Base-by-base conservation (phyloP, 2,888 invertebrate species). In the Melangyna quadrimaculata region DNA sequence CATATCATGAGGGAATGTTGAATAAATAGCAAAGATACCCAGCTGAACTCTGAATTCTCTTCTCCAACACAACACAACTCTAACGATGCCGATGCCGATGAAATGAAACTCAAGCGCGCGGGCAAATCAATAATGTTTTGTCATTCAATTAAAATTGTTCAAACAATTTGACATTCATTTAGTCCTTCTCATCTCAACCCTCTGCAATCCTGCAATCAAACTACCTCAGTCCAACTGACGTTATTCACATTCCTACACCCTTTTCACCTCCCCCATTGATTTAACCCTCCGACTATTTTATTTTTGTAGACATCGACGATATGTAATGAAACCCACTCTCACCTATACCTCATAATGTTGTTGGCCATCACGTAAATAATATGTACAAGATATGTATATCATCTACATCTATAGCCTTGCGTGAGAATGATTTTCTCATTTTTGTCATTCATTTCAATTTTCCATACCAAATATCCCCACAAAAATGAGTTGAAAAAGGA, bases 61-160 rank as follows among this genome's bases (percentile, higher is more conserved):
- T 17, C 57, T 22, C 37, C 6, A 35, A 19, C 2, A 9, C 35
- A 35, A 35, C 32, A 32, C 12, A 61, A n/a, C 1, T 17, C 63
- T 12, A 29, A 63, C 55, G 37, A 14, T 14, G 27, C 2, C 6
- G 19, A 10, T 5, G 8, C 5, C 3, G 9, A 24, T 14, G 59
- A n/a, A 10, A 40, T 40, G 65, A 45, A 17, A 43, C 6, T 40
- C 27, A 10, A 40, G 40, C 27, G 17, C 19, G 45, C 24, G 40
- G 32, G 51, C 71, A 65, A 84, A 84, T 84, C 84, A 80, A 84
- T 84, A 80, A 61, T 61, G 71, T 63, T 77, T 80, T 84, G 75
- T 80, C 84, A 80, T 84, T 84, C 84, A 80, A 84, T 84, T 84
- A 84, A 84, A 80, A 80, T 80, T 84, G 84, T 80, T 84, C 80